Evolutionary conservation across 2,888 invertebrate species (phyloP).

Genomic region (Parnassius apollo): DNA sequence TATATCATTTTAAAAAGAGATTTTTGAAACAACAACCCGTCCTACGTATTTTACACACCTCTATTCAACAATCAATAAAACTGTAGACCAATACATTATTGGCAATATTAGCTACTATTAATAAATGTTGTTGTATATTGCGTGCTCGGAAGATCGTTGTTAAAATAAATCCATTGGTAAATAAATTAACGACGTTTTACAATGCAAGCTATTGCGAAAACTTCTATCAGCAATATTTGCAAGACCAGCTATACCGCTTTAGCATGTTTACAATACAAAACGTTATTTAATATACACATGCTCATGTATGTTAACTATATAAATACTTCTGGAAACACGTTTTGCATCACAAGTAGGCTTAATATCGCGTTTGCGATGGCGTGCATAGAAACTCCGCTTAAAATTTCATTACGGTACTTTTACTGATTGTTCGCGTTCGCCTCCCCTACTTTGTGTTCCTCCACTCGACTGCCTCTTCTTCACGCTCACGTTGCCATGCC

Average conservation of each 20-base stretch:
- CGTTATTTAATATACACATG: slow-evolving; percentile 6
- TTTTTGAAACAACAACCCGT: too few relatives aligned
- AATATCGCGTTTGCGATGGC: slow-evolving; percentile 33
- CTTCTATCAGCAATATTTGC: slow-evolving; percentile 7
- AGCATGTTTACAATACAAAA: slow-evolving; percentile 9
- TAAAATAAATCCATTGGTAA: slow-evolving; percentile 14
- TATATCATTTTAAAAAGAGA: too few relatives aligned
- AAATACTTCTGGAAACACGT: slow-evolving; percentile 9
- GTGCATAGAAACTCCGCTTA: slow-evolving; percentile 43
- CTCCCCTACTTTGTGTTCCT: slow-evolving; percentile 39
- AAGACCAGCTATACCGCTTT: slow-evolving; percentile 7
- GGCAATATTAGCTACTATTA: neutral
- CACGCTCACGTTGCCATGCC: slow-evolving; percentile 29
- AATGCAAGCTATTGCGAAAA: slow-evolving; percentile 10
- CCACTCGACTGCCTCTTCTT: slow-evolving; percentile 30
- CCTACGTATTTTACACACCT: too few relatives aligned
- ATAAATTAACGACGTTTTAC: slow-evolving; percentile 7
- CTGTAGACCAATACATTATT: too few relatives aligned
- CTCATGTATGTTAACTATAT: slow-evolving; percentile 5
- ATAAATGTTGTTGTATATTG: slow-evolving; percentile 7
- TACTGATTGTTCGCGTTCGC: slow-evolving; percentile 42
- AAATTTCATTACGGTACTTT: slow-evolving; percentile 66
- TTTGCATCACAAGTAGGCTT: slow-evolving; percentile 10
- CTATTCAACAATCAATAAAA: too few relatives aligned
- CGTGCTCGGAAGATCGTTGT: slow-evolving; percentile 10